These are phyloP conservation scores for Drosophila pectinifera DNA, from an alignment of 1,140 invertebrate genomes.

Conservation along the genomic window DNA sequence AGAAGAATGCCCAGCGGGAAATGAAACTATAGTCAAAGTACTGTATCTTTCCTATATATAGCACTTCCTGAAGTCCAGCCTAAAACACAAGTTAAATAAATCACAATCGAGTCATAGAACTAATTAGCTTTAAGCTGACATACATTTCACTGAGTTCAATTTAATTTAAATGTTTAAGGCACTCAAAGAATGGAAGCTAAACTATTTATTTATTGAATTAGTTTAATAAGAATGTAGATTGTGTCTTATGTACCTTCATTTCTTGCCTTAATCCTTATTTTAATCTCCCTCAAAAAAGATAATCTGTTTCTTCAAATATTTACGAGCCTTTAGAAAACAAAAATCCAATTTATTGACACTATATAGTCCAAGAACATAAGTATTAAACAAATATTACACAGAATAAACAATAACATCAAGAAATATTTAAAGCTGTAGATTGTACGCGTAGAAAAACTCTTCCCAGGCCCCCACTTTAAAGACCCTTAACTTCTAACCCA, in stretches of 20 bases:
- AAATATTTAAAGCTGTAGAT: neutral
- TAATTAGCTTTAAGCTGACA: neutral
- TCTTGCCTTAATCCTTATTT: no score
- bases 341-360: neutral
- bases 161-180: neutral
- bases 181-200: no score
- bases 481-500: neutral
- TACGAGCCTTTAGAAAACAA: neutral
- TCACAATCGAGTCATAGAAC: neutral
- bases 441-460: neutral
- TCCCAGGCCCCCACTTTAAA: conserved; percentile 3
- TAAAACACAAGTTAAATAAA: neutral
- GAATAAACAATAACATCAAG: neutral
- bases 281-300: no score
- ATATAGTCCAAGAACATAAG: no score
- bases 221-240: no score
- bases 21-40: conserved; percentile 54
- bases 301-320: neutral
- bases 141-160: neutral
- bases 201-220: no score
- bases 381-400: neutral
- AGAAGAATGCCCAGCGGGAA: conserved; percentile 37
- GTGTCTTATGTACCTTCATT: no score
- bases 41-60: conserved; percentile 2
- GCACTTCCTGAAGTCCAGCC: neutral